phyloP scores from a whole-genome alignment of 2,797 vertebrate genomes.

The Orientallactaga sibirica region DNA sequence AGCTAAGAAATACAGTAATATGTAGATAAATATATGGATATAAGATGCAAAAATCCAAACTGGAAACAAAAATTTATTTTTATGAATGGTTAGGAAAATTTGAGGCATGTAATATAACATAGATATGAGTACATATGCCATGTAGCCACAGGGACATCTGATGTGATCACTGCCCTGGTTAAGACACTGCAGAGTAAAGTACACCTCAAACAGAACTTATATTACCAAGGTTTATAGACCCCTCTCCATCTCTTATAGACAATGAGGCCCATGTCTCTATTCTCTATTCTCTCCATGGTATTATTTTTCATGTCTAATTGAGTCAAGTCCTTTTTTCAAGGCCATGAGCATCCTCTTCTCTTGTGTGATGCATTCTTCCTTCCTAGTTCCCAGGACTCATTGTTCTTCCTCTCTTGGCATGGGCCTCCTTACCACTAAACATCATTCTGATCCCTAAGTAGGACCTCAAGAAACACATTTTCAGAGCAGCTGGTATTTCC shows the following conservation, averaged over 20 bases:
- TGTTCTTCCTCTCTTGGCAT: too few species aligned
- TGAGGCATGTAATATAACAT: background rate
- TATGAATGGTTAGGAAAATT: background rate
- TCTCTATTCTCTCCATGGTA: background rate
- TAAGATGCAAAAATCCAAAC: background rate
- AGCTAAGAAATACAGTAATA: background rate
- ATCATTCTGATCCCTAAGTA: background rate
- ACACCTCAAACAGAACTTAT: background rate
- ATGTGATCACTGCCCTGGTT: background rate
- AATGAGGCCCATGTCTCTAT: background rate
- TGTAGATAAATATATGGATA: background rate
- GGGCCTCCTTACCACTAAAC: background rate
- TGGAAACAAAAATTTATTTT: background rate
- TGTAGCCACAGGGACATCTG: background rate
- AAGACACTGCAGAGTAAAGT: background rate
- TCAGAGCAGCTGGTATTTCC: slow-evolving; percentile 22
- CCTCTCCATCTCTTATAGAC: background rate
- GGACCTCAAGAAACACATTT: background rate
- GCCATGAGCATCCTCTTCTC: background rate
- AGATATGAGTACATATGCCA: background rate
- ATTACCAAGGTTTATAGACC: background rate
- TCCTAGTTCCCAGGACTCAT: background rate
- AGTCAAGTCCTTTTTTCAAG: background rate
- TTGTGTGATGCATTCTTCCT: background rate
- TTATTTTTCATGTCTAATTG: background rate